Evolutionary conservation across 2,797 vertebrate genomes (phyloP), one percentile per base, ranked within the genome.

Genomic region (Siniperca obscura): DNA sequence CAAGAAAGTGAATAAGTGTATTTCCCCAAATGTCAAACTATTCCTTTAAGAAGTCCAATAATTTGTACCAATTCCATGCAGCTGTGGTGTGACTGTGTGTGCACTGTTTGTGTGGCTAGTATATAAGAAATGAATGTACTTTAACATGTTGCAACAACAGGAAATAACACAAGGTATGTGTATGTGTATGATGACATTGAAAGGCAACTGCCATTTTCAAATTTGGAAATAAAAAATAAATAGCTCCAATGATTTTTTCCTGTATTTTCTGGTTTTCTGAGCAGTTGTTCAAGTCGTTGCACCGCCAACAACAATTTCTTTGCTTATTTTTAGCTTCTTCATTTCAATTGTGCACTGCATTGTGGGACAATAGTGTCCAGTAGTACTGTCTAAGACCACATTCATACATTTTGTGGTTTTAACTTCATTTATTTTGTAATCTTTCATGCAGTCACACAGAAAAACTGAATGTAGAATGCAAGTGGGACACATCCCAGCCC

Each of bases 401-500:
- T 14, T 60, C 36, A 61, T 42, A 70, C 19, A 80, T 34, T 5
- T 48, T 11, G 21, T 70, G 38, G 70, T 70, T 77, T 81, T 62
- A 56, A 55, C 42, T 82, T 36, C 19, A 40, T 70, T 73, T 81
- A 69, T 74, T 72, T 64, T 30, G 53, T 44, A 30, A 76, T 80
- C 40, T 53, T 22, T 79, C 50, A 78, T 75, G 57, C 22, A 64
- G 74, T 55, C n/a, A 67, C 50, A 70, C 14, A 76, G 27, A 27
- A 64, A 80, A 73, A 64, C 27, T 46, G 59, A 55, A 73, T 25
- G 55, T 68, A 86, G 30, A 87, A 56, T 19, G 46, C 36, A 70
- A 48, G 30, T 79, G 74, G 61, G 74, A 73, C 53, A 44, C 19
- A 59, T 81, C 78, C 65, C 74, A 72, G 78, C 30, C 27, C 36